Conservation (phyloP, 1,140 invertebrate species). For the Platyura marginata region DNA sequence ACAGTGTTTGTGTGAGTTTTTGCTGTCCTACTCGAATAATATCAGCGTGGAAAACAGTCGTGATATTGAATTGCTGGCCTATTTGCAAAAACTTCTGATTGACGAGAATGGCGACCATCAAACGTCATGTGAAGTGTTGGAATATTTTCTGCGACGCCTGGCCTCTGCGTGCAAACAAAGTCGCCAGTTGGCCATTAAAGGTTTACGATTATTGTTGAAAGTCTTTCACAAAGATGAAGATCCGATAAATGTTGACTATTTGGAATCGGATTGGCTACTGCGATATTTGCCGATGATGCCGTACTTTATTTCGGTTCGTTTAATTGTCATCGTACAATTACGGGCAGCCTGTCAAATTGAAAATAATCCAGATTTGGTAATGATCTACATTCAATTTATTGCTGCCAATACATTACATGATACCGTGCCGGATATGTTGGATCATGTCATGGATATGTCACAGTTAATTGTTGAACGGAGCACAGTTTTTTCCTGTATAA, state of each 20-base stretch:
- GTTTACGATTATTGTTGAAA: constrained; percentile 34
- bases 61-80: constrained; percentile 51
- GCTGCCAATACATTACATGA: constrained; percentile 50
- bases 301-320: constrained; percentile 47
- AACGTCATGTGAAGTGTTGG: constrained; percentile 62
- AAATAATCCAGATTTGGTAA: constrained; percentile 67
- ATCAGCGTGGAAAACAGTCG: constrained; percentile 21
- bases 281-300: constrained; percentile 52
- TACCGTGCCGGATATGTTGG: constrained; percentile 39
- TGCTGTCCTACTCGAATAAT: constrained; percentile 46
- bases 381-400: constrained; percentile 76
- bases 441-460: constrained; percentile 58
- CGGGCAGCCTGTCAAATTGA: constrained; percentile 78
- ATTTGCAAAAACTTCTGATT: constrained; percentile 48
- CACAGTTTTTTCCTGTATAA: constrained; percentile 65
- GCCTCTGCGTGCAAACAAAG: constrained; percentile 63
- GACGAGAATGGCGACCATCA: constrained; percentile 37
- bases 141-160: constrained; percentile 75
- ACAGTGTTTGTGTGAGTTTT: constrained; percentile 90
- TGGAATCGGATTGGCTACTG: constrained; percentile 46
- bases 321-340: constrained; percentile 46
- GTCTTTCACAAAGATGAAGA: constrained; percentile 21
- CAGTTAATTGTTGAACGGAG: constrained; percentile 86
- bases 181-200: constrained; percentile 55
- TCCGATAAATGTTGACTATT: constrained; percentile 3